Evolutionary conservation across 1,140 invertebrate genomes (phyloP).

Genomic region (Lutraria rhynchaena): DNA sequence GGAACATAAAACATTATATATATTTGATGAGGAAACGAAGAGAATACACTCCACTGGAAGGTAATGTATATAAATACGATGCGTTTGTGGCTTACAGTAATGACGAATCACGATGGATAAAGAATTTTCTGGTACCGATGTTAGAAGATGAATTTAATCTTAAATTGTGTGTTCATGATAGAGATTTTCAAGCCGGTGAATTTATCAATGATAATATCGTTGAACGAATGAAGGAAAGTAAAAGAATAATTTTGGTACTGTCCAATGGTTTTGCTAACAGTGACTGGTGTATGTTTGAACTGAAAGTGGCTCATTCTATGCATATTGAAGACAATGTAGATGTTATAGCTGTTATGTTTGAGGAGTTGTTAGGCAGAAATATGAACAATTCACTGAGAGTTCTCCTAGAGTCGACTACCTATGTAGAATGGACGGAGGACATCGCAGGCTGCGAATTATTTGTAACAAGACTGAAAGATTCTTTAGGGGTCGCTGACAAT

Average conservation of each 20-base stretch:
- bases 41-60: background rate
- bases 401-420: background rate
- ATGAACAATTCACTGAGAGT: slow-evolving; percentile 7
- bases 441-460: background rate
- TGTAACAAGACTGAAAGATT: background rate
- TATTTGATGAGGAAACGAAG: slow-evolving; percentile 11
- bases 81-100: slow-evolving; percentile 8
- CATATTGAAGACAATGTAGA: background rate
- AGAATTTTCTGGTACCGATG: background rate
- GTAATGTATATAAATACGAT: background rate
- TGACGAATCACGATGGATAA: background rate
- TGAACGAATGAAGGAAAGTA: background rate
- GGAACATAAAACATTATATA: slow-evolving; percentile 4
- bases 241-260: background rate
- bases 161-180: slow-evolving; percentile 7
- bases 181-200: background rate
- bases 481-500: background rate
- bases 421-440: slow-evolving; percentile 19
- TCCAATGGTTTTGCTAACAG: background rate
- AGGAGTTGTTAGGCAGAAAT: background rate
- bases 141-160: background rate
- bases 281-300: slow-evolving; percentile 11
- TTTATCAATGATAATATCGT: slow-evolving; percentile 25
- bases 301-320: background rate
- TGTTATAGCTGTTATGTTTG: background rate